Evolutionary conservation across 2,888 invertebrate species (phyloP).

Genomic region (Heliothis peltigera): DNA sequence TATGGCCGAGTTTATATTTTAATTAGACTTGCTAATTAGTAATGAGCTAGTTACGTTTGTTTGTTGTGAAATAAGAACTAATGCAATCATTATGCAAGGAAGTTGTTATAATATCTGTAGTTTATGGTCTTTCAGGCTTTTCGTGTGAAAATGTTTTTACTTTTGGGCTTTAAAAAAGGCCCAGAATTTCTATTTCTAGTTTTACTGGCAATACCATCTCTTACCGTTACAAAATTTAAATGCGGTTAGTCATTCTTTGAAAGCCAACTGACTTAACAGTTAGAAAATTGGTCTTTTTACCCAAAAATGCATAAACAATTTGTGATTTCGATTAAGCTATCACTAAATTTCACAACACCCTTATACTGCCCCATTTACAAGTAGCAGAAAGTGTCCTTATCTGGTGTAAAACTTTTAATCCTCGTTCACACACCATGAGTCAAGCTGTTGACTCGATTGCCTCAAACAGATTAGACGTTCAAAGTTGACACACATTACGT

Average conservation of each 20-base stretch:
- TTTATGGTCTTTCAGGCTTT: background rate
- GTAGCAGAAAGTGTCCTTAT: background rate
- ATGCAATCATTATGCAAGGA: constrained; percentile 58
- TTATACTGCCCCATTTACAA: background rate
- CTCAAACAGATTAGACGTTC: constrained; percentile 52
- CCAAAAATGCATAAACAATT: no score
- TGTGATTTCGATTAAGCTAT: background rate
- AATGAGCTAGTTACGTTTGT: constrained; percentile 55
- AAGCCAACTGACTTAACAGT: background rate
- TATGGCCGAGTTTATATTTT: constrained; percentile 57
- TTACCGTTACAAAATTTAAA: background rate
- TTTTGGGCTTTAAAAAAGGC: constrained; percentile 7
- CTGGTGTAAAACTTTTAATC: constrained; percentile 40
- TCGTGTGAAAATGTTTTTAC: constrained; percentile 12
- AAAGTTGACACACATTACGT: constrained; percentile 48
- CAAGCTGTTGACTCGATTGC: constrained; percentile 46
- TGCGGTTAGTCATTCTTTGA: background rate
- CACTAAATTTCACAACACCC: background rate
- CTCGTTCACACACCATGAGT: constrained; percentile 43
- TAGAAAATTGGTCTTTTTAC: background rate
- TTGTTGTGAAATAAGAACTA: constrained; percentile 60
- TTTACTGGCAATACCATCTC: background rate
- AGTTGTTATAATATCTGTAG: constrained; percentile 12
- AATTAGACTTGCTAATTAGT: constrained; percentile 69
- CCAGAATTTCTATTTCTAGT: background rate